Evolutionary conservation across 2,113 vertebrate genomes (phyloP), one percentile per base, ranked within the genome.

Genomic region (Marmota flaviventris): DNA sequence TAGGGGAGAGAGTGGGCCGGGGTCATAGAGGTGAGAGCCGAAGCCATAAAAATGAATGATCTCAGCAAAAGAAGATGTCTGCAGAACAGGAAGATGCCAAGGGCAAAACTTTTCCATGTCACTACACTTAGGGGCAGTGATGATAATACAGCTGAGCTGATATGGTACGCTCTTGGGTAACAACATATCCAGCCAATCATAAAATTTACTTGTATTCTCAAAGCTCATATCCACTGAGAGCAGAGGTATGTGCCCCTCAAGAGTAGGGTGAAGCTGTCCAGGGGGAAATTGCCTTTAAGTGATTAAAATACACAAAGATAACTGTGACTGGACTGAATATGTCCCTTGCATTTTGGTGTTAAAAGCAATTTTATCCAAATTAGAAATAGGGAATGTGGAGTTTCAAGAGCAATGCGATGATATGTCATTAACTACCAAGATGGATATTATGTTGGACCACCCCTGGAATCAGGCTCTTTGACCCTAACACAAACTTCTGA

Each of bases 291-390:
- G 84, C 78, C 27, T 48, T 37, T 51, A 37, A 89, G 56, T 87
- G 29, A 67, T 56, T 67, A 56, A 85, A 84, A 85, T 27, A 84
- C 11, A 86, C 65, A 32, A 73, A 25, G 24, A 27, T 76, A 89
- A 48, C 48, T 92, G 37, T 63, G 32, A 93, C 92, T 6, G n/a
- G 67, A 58, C 37, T 51, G 63, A 78, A 61, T 73, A 27, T 39
- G 48, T 85, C 89, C 61, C 63, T 85, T n/a, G 37, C 72, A 48
- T 81, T 95, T 90, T 73, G 70, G 32, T 32, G 81, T 78, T 75
- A 82, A 93, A 92, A 58, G 82, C 72, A 85, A 34, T 88, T 93
- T n/a, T 32, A 78, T 63, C 53, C 91, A 69, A 72, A 89, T 95
- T 70, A 94, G 77, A 92, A 92, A 61, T 48, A 67, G 58, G n/a